phyloP scores from a whole-genome alignment of 2,888 invertebrate species.

The Cephalotes varians region DNA sequence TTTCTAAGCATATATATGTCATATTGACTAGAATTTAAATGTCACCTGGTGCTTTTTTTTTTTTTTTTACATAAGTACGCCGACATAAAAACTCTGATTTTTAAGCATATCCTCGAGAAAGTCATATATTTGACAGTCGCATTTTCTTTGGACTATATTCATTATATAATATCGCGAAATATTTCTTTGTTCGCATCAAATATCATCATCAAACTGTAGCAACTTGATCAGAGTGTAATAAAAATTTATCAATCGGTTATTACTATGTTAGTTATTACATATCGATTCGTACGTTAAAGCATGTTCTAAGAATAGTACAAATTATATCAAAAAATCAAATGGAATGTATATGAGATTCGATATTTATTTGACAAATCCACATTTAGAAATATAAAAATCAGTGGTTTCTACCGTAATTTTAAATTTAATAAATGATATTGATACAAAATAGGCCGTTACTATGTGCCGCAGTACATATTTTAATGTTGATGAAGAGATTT shows the following conservation, averaged over 20 bases:
- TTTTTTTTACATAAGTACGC: slow-evolving; percentile 79
- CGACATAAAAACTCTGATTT: slow-evolving; percentile 58
- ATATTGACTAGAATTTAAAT: slow-evolving; percentile 67
- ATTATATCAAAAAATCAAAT: slow-evolving; percentile 13
- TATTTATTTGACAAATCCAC: not conserved
- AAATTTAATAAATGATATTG: slow-evolving; percentile 26
- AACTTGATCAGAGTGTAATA: slow-evolving; percentile 1
- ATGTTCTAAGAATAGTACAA: slow-evolving; percentile 10
- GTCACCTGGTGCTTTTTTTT: slow-evolving; percentile 47
- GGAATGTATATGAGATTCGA: not conserved
- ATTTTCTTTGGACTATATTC: not conserved
- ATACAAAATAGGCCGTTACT: slow-evolving; percentile 62
- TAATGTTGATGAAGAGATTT: slow-evolving; percentile 15
- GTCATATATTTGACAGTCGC: slow-evolving; percentile 9
- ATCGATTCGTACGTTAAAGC: not conserved
- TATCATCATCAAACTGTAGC: slow-evolving; percentile 4
- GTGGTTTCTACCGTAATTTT: slow-evolving; percentile 17
- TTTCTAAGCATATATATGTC: slow-evolving; percentile 63
- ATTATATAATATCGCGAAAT: slow-evolving; percentile 16
- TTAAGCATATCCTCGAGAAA: slow-evolving; percentile 50
- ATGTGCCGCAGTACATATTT: slow-evolving; percentile 18
- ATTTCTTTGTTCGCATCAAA: not conserved
- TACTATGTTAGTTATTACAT: not conserved
- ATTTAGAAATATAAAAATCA: slow-evolving; percentile 61
- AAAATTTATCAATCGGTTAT: slow-evolving; percentile 12